phyloP scores from a whole-genome alignment of 2,113 vertebrate genomes.

The Sinocyclocheilus grahami region DNA sequence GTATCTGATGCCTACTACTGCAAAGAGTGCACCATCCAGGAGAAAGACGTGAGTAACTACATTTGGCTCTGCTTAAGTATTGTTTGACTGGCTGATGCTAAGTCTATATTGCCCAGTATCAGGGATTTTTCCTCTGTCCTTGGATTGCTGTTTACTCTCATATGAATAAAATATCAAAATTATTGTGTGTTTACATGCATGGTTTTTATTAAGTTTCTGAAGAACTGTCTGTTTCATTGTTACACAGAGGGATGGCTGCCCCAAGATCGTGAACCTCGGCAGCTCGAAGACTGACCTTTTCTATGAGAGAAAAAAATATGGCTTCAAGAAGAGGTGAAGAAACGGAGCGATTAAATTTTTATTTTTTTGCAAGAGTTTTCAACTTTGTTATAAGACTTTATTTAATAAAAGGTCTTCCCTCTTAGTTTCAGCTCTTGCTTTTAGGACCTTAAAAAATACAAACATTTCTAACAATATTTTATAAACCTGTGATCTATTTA shows the following conservation, averaged over 20 bases:
- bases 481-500: no score
- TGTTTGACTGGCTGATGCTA: neutral
- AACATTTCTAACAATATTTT: no score
- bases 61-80: neutral
- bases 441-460: no score
- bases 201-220: neutral
- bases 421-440: no score
- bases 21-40: constrained; percentile 99
- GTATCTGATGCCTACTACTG: constrained; percentile 82
- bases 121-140: neutral
- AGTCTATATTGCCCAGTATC: neutral
- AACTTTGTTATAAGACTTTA: constrained; percentile 8
- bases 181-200: neutral
- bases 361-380: constrained; percentile 51
- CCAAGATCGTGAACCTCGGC: constrained; percentile 97
- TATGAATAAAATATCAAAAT: neutral
- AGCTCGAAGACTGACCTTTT: constrained; percentile 99
- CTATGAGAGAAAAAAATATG: constrained; percentile 98
- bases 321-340: constrained; percentile 99
- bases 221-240: neutral
- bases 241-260: constrained; percentile 92
- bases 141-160: neutral
- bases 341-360: neutral
- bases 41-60: constrained; percentile 87
- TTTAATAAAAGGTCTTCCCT: no score